phyloP scores from a whole-genome alignment of 2,113 vertebrate genomes.

The Corythornis madagascariensis region DNA sequence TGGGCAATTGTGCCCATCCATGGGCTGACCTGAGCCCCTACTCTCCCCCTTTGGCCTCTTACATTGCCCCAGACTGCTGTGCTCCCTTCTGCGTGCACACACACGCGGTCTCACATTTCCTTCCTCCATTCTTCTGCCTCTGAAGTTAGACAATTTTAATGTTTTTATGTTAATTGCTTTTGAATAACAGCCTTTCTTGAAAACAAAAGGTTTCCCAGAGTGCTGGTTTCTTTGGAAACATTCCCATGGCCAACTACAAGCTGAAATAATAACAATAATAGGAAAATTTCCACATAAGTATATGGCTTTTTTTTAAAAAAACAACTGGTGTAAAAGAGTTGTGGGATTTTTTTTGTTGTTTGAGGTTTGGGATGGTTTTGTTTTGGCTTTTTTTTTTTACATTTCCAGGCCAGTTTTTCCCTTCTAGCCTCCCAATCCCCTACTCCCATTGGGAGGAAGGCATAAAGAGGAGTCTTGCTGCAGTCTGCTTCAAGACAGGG shows the following conservation, averaged over 20 bases:
- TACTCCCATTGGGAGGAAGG: neutral
- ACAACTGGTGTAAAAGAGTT: neutral
- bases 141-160: constrained; percentile 29
- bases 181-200: constrained; percentile 38
- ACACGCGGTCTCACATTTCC: neutral
- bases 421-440: neutral
- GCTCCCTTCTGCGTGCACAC: neutral
- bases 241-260: constrained; percentile 39
- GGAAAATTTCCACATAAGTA: constrained; percentile 22
- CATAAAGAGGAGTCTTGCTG: neutral
- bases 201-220: constrained; percentile 58
- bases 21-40: accelerated
- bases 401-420: neutral
- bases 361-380: neutral
- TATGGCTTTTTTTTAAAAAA: neutral
- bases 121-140: constrained; percentile 12
- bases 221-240: constrained; percentile 37
- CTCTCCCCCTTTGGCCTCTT: neutral
- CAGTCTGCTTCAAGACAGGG: neutral
- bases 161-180: constrained; percentile 52
- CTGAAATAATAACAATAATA: constrained; percentile 57
- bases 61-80: neutral
- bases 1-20: neutral
- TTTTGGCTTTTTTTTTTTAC: neutral
- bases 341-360: neutral